Percentiles rank a stretch among this genome's conserved stretches.
phyloP scores from a whole-genome alignment of 2,113 vertebrate genomes.

The Mobula birostris region DNA sequence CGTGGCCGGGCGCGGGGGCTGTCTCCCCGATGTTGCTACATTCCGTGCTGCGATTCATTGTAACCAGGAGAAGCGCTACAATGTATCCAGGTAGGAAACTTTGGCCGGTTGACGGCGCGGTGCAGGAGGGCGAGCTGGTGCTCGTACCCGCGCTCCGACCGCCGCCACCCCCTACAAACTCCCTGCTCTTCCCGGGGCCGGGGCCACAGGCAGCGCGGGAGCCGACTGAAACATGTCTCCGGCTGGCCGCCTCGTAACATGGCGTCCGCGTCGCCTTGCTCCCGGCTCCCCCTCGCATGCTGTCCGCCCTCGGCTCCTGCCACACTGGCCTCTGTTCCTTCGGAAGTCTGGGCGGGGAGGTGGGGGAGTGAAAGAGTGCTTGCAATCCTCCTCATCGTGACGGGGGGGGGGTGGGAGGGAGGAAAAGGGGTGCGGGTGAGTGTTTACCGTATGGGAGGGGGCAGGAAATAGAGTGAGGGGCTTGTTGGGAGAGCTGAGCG shows the following conservation, averaged over 20 bases:
- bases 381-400: background rate
- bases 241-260: conserved; percentile 6
- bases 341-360: background rate
- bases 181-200: background rate
- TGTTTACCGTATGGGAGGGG: no score
- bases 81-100: conserved; percentile 18
- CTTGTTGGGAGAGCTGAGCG: background rate
- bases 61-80: conserved; percentile 20
- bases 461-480: background rate
- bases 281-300: background rate
- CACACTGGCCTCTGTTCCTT: no score
- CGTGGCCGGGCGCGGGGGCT: conserved; percentile 3
- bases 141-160: background rate
- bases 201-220: background rate
- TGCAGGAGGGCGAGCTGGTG: no score
- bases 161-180: background rate
- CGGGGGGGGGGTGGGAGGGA: no score
- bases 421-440: no score
- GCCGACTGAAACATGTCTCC: conserved; percentile 9
- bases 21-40: background rate
- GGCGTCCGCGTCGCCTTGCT: background rate
- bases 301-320: no score
- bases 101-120: background rate
- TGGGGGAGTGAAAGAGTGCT: background rate
- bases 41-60: background rate